These are phyloP conservation scores for Cyphomyrus plagiostoma DNA, from an alignment of 2,113 vertebrate genomes.

Conservation along the genomic window DNA sequence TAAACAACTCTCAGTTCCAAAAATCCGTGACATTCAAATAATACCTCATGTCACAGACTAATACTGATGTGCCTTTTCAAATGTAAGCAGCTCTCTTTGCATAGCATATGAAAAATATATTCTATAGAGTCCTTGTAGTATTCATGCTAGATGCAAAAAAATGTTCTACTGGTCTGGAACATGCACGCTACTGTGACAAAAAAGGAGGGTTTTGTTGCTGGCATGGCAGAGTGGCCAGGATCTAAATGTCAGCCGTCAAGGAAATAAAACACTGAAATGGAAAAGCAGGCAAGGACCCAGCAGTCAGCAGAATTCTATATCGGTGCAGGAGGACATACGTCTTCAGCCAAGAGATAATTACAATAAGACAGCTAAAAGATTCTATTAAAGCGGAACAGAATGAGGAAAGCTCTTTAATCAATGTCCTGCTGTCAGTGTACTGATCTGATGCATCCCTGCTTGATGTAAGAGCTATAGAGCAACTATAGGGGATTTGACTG, in stretches of 20 bases:
- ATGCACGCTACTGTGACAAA: not conserved
- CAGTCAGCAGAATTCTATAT: not conserved
- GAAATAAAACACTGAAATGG: not conserved
- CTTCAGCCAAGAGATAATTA: slow-evolving; percentile 8
- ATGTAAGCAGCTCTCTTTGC: not conserved
- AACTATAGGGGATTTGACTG: not conserved
- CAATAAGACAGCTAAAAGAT: not conserved
- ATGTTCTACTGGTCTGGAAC: not conserved
- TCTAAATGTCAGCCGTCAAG: not conserved
- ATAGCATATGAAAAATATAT: not conserved
- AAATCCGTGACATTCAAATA: not conserved
- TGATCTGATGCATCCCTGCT: not conserved
- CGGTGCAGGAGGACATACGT: not conserved
- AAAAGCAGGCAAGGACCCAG: not conserved
- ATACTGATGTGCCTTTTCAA: not conserved
- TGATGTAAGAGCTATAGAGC: not conserved
- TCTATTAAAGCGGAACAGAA: not conserved
- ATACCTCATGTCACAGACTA: not conserved
- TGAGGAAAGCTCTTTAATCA: not conserved
- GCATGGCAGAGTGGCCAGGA: not conserved
- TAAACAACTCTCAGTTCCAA: not conserved
- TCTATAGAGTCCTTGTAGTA: not conserved
- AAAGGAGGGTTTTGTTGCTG: not conserved
- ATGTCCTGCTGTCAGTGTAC: not conserved
- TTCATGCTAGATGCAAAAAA: not conserved